Base-by-base conservation (phyloP, 92 coral and sea anemone species). In the Muricea muricata region DNA sequence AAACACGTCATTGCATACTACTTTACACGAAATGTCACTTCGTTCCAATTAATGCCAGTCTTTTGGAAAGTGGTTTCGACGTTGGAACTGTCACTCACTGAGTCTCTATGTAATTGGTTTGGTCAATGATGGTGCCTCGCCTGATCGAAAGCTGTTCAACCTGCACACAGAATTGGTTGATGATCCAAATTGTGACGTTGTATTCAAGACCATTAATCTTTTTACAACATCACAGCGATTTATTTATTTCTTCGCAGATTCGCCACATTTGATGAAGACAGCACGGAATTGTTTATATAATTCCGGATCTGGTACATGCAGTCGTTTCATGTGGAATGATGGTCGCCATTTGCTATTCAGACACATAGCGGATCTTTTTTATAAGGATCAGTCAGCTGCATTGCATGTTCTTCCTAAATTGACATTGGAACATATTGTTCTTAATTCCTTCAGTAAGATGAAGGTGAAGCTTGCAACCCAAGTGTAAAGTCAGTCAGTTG, bases 321-420 rank as follows among this genome's bases (percentile, higher is more conserved):
- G 65, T 6, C 28, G 65, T 12, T 76, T 26, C 23, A 45, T 76
- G 65, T 76, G 67, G 82, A 76, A 76, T 48, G 39, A 76, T 76
- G 82, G 82, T 13, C 41, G 42, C 13, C 18, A 76, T 25, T 28
- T 76, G 63, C 21, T 74, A 7, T 74, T 29, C 11, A 21, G 30
- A 1, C 80, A 74, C 24, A 74, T 74, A 32, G 80, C 56, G 7
- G 56, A 39, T 0, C 80, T 74, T 15, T 74, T 37, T 58, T 37
- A 74, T 41, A 31, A 25, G 18, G 80, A 74, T 74, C 61, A 37
- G 18, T 58, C n/a, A 23, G 17, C 7, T 31, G 80, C 55, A 10
- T n/a, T 74, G 25, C 28, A 74, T 21, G 35, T 25, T 12, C 71
- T 79, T 54, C 74, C 74, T 25, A 79, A 79, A 24, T 13, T 57